Evolutionary conservation across 2,888 invertebrate genomes (phyloP).

Genomic region (Dryococelus australis): DNA sequence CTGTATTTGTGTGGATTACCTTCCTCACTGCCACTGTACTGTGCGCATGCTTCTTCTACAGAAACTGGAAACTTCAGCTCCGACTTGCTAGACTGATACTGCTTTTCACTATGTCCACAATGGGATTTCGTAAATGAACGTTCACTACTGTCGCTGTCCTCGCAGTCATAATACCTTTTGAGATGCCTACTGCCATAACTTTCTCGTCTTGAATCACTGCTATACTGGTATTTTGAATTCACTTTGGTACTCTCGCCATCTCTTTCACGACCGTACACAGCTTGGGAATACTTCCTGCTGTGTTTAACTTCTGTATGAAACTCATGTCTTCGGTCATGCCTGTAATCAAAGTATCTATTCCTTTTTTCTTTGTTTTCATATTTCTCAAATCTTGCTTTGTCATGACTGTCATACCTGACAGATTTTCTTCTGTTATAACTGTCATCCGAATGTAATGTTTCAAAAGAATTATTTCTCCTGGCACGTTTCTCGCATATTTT

Average conservation of each 20-base stretch:
- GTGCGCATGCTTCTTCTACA: neutral
- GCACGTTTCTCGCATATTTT: neutral
- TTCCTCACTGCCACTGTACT: neutral
- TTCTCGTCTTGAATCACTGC: neutral
- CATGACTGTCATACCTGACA: neutral
- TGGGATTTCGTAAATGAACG: no score
- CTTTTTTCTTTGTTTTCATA: neutral
- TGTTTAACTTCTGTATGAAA: neutral
- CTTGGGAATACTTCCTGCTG: neutral
- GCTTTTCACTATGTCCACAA: neutral
- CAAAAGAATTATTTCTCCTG: neutral
- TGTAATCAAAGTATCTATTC: neutral
- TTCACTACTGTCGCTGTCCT: neutral
- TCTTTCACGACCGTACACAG: neutral
- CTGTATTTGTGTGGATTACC: neutral
- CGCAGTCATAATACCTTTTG: neutral
- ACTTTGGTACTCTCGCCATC: neutral
- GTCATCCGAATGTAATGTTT: neutral
- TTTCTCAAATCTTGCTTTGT: neutral
- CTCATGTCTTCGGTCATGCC: neutral
- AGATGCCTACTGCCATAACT: neutral
- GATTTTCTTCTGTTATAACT: neutral
- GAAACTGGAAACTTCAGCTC: neutral
- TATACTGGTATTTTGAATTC: neutral
- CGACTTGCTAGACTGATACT: neutral